Percentiles rank a stretch among this genome's conserved stretches.
phyloP scores from a whole-genome alignment of 1,140 invertebrate genomes.

The Zaprionus capensis region DNA sequence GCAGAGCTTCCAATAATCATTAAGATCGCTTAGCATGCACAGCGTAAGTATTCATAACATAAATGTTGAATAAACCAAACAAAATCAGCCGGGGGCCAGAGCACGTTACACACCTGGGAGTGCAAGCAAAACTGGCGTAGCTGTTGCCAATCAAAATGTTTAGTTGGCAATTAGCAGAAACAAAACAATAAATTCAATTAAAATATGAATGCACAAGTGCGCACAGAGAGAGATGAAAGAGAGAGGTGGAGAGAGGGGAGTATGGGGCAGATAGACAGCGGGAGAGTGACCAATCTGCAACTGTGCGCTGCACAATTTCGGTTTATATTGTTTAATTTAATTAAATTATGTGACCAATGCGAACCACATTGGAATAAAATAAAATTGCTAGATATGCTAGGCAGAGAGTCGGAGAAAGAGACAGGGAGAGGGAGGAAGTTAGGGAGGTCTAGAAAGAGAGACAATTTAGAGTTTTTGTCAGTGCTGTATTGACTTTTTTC shows the following conservation, averaged over 20 bases:
- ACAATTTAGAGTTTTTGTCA: too few species aligned
- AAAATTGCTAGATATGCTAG: slow-evolving; percentile 5
- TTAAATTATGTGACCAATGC: slow-evolving; percentile 62
- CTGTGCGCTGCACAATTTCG: slow-evolving; percentile 8
- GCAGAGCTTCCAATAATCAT: neutral
- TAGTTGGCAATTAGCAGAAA: slow-evolving; percentile 31
- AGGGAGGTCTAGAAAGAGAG: neutral
- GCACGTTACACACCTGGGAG: neutral
- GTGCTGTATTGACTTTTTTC: too few species aligned
- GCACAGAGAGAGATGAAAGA: neutral
- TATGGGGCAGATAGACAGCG: too few species aligned
- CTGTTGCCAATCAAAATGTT: slow-evolving; percentile 21
- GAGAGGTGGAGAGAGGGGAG: neutral
- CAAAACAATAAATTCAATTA: slow-evolving; percentile 71
- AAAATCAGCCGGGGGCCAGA: neutral
- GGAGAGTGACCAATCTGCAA: too few species aligned
- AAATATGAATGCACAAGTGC: slow-evolving; percentile 50
- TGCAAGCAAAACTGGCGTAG: neutral
- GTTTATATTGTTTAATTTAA: slow-evolving; percentile 59
- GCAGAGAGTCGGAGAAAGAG: neutral
- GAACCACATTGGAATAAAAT: slow-evolving; percentile 12
- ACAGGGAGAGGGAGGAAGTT: neutral
- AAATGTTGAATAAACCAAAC: slow-evolving; percentile 1
- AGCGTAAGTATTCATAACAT: neutral
- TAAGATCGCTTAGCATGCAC: neutral